Evolutionary conservation across 2,888 invertebrate genomes (phyloP).

Genomic region (Agrotis exclamationis): DNA sequence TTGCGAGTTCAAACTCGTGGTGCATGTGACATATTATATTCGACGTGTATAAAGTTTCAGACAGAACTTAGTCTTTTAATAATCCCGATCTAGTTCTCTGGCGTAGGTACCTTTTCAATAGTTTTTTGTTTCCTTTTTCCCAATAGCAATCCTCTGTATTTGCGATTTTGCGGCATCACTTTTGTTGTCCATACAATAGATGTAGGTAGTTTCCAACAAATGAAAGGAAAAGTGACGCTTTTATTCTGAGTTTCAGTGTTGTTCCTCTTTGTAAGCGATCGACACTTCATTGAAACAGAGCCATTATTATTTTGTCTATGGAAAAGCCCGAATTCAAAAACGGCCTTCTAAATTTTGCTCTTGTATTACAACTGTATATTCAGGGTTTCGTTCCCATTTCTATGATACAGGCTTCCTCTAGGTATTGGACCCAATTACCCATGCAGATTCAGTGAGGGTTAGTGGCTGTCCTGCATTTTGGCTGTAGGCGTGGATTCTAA

Average conservation of each 20-base stretch:
- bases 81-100: background rate
- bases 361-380: conserved; percentile 2
- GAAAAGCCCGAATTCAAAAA: conserved; percentile 15
- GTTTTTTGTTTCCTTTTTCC: conserved; percentile 18
- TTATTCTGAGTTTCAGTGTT: conserved; percentile 23
- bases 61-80: background rate
- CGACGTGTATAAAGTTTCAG: no score
- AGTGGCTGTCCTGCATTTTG: no score
- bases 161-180: conserved; percentile 9
- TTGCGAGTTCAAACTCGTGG: no score
- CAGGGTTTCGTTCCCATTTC: no score
- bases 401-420: no score
- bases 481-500: no score
- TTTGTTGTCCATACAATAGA: conserved; percentile 35
- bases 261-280: conserved; percentile 16
- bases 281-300: conserved; percentile 23
- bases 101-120: background rate
- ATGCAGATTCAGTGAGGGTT: no score
- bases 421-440: no score
- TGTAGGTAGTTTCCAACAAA: conserved; percentile 23
- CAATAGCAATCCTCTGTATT: conserved; percentile 2
- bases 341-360: conserved; percentile 17
- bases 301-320: conserved; percentile 38
- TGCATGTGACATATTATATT: no score
- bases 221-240: conserved; percentile 27